Base-by-base conservation (phyloP, 2,888 invertebrate species). In the Tromatobia lineatoria region DNA sequence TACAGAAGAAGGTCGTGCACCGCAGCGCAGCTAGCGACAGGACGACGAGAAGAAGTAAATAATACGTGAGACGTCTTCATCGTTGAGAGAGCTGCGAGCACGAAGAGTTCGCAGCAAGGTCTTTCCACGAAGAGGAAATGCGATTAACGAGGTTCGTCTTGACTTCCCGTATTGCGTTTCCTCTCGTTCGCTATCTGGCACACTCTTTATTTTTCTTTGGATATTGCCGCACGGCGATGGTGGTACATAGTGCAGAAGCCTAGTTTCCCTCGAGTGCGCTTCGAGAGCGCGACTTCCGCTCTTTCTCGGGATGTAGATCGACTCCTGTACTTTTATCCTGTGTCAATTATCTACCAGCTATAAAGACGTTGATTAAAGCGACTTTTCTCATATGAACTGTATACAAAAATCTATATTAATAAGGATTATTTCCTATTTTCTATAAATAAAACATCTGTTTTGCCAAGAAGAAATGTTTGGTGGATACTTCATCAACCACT, bases 211-310 rank as follows among this genome's bases (percentile, higher is more conserved):
- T 42, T 50, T 66, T 76, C 45, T 42, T 67, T 57, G 71, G 67
- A 61, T 1, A 42, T 23, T 23, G 66, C 61, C 23, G 47, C 45
- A 70, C 69, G 70, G 34, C 70, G 70, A 45, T 69, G 70, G 47
- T 64, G 70, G 42, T 73, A 47, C 74, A 38, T 61, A 38, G 59
- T 25, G 50, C 74, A 7, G 18, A 18, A 42, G 20, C 25, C 25
- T 29, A 76, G 83, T 78, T 78, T 80, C 74, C 83, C 83, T 80
- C 77, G 83, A 84, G 73, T 77, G 83, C 61, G 77, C 83, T 78
- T 80, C 64, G 77, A 64, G 80, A 84, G 64, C 80, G 74, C 80
- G 77, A 80, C 83, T 70, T 84, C 83, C 83, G 83, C 80, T 80
- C 18, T 71, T 29, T 42, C 34, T 50, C 76, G 59, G 34, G 71